Conservation (phyloP, 2,113 vertebrate species). For the Oreocharis arfaki region DNA sequence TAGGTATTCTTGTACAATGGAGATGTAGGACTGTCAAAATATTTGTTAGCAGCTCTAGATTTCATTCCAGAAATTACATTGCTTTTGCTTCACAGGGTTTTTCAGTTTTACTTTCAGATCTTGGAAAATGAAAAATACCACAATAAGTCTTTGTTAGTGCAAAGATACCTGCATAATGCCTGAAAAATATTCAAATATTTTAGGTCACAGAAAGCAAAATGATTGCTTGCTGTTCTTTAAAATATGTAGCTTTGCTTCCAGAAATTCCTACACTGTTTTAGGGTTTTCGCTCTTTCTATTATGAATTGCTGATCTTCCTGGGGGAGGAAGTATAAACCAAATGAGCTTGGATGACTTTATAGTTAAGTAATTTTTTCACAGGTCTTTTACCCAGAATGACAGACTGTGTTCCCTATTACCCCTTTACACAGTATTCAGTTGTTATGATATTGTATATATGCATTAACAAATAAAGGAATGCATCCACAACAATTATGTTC, state of each 20-base stretch:
- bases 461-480: constrained; percentile 58
- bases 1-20: not conserved
- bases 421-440: constrained; percentile 29
- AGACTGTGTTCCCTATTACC: constrained; percentile 26
- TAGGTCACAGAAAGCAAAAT: not conserved
- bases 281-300: not conserved
- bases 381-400: constrained; percentile 33
- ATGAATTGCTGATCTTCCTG: not conserved
- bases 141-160: not conserved
- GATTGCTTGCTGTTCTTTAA: not conserved
- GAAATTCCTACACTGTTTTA: not conserved
- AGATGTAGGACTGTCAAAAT: constrained; percentile 13
- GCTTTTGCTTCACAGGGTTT: not conserved
- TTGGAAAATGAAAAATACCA: not conserved
- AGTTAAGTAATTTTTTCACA: not conserved
- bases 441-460: constrained; percentile 57
- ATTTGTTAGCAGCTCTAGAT: not conserved
- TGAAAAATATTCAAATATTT: not conserved
- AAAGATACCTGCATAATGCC: not conserved
- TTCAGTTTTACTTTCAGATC: not conserved
- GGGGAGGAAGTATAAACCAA: not conserved
- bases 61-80: not conserved
- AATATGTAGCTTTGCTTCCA: not conserved
- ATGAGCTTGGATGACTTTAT: not conserved
- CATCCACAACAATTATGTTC: constrained; percentile 57